Percentiles rank a stretch among this genome's conserved stretches.
These are phyloP conservation scores for Threskiornis aethiopicus DNA, from an alignment of 2,797 vertebrate genomes.

Conservation along the genomic window DNA sequence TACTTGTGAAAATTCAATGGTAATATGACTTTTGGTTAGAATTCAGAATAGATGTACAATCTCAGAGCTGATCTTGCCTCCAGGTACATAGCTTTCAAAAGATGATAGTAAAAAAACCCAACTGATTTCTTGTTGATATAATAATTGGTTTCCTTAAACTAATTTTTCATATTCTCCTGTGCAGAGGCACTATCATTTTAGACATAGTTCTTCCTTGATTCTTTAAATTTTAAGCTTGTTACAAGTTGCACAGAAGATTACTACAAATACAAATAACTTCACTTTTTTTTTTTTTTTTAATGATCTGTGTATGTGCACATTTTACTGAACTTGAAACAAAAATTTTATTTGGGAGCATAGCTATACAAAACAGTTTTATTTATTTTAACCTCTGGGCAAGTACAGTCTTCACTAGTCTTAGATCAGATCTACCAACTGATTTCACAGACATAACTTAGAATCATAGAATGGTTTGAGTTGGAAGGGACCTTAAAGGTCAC, in stretches of 20 bases:
- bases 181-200: not conserved
- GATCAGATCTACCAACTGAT: not conserved
- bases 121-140: not conserved
- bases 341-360: not conserved
- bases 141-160: not conserved
- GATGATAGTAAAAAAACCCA: not conserved
- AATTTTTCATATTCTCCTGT: not conserved
- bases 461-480: not conserved
- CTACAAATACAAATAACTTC: not conserved
- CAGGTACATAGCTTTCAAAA: not conserved
- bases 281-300: not conserved
- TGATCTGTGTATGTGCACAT: not conserved
- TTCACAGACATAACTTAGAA: not conserved
- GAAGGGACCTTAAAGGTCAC: not conserved
- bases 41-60: not conserved
- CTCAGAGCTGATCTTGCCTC: not conserved
- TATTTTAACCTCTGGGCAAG: not conserved
- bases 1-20: not conserved
- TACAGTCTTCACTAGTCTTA: not conserved
- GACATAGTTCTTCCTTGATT: not conserved
- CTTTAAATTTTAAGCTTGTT: not conserved
- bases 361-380: not conserved
- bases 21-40: not conserved
- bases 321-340: not conserved
- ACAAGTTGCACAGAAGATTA: not conserved